Conservation (phyloP, 1,140 invertebrate species). For the Procambarus virginalis region DNA sequence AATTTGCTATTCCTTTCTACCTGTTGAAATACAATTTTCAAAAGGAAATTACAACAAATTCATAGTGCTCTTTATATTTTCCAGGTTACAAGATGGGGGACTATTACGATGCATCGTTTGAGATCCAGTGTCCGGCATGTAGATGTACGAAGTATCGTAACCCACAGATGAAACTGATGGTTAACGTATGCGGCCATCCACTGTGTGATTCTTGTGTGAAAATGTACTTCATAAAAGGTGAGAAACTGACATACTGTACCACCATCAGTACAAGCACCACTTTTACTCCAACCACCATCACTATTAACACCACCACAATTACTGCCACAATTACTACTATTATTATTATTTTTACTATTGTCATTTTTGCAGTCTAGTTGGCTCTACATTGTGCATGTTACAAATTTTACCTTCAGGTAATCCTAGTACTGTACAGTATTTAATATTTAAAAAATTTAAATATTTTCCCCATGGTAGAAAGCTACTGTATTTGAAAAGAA, state of each 20-base stretch:
- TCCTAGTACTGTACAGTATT: too few species aligned
- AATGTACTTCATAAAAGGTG: slow-evolving; percentile 94
- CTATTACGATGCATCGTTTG: slow-evolving; percentile 61
- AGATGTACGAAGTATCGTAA: slow-evolving; percentile 99
- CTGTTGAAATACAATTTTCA: background rate
- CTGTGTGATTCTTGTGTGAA: slow-evolving; percentile 98
- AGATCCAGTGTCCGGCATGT: slow-evolving; percentile 88
- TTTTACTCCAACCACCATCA: too few species aligned
- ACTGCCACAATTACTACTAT: too few species aligned
- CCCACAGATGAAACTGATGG: slow-evolving; percentile 96
- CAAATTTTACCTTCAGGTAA: too few species aligned
- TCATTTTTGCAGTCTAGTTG: too few species aligned
- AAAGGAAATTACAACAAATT: background rate
- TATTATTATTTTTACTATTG: too few species aligned
- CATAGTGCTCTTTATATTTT: background rate
- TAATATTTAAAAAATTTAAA: too few species aligned
- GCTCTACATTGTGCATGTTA: too few species aligned
- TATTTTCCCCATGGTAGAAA: too few species aligned
- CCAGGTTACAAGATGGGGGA: slow-evolving; percentile 31
- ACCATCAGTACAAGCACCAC: too few species aligned
- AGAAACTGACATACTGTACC: slow-evolving; percentile 15
- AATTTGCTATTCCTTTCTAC: background rate
- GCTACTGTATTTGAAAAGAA: too few species aligned
- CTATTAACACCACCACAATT: too few species aligned
- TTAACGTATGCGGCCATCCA: slow-evolving; percentile 98